Evolutionary conservation across 2,113 vertebrate species (phyloP).

Genomic region (Protobothrops mucrosquamatus): DNA sequence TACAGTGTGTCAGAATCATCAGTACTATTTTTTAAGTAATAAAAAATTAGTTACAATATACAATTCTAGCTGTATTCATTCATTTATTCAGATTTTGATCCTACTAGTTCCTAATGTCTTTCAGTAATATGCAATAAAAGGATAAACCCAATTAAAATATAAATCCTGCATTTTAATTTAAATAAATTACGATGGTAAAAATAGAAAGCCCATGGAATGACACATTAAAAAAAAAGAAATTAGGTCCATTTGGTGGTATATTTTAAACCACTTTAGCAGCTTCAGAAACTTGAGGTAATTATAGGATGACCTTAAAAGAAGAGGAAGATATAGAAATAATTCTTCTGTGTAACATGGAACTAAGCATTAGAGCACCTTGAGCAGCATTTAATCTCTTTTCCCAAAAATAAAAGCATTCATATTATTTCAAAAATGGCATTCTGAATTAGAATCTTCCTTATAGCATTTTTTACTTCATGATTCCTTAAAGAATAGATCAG

Average conservation of each 20-base stretch:
- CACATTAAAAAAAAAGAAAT: too few species aligned
- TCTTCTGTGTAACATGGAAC: background rate
- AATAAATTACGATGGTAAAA: background rate
- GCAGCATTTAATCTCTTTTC: background rate
- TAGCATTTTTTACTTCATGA: slow-evolving; percentile 51
- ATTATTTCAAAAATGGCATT: slow-evolving; percentile 23
- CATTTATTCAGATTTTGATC: background rate
- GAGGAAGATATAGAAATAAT: background rate
- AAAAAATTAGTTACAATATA: background rate
- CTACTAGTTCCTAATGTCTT: background rate
- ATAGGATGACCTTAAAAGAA: background rate
- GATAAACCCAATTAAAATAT: background rate
- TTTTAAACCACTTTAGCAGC: background rate
- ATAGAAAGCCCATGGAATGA: background rate
- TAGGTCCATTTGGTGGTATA: background rate
- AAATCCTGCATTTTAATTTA: background rate
- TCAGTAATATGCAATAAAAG: background rate
- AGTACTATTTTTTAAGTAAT: background rate
- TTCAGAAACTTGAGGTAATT: background rate
- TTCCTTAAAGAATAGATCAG: slow-evolving; percentile 57
- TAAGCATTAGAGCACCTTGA: background rate
- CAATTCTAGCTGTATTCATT: background rate
- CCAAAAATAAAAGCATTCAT: background rate
- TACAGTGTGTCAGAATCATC: background rate
- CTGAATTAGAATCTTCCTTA: slow-evolving; percentile 31